These are phyloP conservation scores for Palythoa grandiflora DNA, from an alignment of 92 coral and sea anemone species.

Conservation along the genomic window DNA sequence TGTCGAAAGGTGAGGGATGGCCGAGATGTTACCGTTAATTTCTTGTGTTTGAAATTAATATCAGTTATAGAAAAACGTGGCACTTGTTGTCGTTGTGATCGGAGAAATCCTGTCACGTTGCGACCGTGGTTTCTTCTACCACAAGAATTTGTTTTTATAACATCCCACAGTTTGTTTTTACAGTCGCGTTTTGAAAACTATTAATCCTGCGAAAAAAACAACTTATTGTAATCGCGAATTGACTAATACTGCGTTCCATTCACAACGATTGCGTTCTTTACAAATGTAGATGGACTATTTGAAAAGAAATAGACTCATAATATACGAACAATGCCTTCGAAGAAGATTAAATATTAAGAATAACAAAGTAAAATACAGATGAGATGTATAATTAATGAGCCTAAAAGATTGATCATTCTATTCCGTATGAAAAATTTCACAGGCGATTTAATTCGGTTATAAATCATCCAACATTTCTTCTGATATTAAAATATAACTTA, in stretches of 20 bases:
- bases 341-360: background rate
- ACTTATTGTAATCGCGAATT: background rate
- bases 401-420: background rate
- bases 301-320: background rate
- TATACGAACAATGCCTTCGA: background rate
- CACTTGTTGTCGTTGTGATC: background rate
- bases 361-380: background rate
- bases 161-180: background rate
- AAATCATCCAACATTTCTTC: background rate
- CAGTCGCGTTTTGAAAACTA: background rate
- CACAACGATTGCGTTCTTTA: background rate
- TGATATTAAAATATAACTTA: background rate
- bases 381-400: conserved; percentile 1
- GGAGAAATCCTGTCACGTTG: background rate
- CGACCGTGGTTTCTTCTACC: background rate
- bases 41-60: background rate
- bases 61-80: background rate
- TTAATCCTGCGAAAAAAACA: conserved; percentile 4
- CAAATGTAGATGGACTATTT: background rate
- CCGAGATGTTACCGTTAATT: background rate
- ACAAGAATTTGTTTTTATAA: background rate
- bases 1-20: conserved; percentile 10
- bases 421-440: background rate
- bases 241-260: background rate
- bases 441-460: background rate